These are phyloP conservation scores for Erythrolamprus reginae DNA, from an alignment of 2,113 vertebrate species.

Conservation along the genomic window DNA sequence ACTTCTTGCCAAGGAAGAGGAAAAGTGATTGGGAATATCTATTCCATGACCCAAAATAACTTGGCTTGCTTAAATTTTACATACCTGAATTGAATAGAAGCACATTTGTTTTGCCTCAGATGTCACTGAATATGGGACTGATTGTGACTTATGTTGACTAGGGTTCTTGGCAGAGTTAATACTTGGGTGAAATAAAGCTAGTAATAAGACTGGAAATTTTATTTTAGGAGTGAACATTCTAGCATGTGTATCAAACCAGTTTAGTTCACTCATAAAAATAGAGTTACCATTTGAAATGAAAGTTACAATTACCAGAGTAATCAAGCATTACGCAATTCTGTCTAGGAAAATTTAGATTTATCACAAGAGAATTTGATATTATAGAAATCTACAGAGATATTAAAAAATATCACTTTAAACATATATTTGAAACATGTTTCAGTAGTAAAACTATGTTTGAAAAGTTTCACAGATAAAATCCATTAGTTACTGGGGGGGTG, in stretches of 20 bases:
- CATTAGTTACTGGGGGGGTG: neutral
- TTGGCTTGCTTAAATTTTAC: neutral
- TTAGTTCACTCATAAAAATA: neutral
- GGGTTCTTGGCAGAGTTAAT: neutral
- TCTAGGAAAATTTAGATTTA: neutral
- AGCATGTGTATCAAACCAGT: neutral
- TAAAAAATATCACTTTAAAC: neutral
- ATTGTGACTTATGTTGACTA: neutral
- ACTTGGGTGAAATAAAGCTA: neutral
- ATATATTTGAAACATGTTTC: neutral
- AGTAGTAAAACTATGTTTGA: neutral
- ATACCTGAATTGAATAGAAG: neutral
- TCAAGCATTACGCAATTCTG: neutral
- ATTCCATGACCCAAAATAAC: neutral
- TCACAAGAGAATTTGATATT: neutral
- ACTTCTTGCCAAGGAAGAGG: neutral
- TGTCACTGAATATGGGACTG: neutral
- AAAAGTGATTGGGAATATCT: neutral
- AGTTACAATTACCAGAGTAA: neutral
- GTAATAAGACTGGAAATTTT: neutral
- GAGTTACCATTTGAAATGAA: neutral
- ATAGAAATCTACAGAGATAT: neutral
- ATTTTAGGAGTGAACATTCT: neutral
- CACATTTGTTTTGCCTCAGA: neutral
- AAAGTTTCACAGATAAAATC: neutral